Base-by-base conservation (phyloP, 2,797 vertebrate species). In the Chrysocyon brachyurus region DNA sequence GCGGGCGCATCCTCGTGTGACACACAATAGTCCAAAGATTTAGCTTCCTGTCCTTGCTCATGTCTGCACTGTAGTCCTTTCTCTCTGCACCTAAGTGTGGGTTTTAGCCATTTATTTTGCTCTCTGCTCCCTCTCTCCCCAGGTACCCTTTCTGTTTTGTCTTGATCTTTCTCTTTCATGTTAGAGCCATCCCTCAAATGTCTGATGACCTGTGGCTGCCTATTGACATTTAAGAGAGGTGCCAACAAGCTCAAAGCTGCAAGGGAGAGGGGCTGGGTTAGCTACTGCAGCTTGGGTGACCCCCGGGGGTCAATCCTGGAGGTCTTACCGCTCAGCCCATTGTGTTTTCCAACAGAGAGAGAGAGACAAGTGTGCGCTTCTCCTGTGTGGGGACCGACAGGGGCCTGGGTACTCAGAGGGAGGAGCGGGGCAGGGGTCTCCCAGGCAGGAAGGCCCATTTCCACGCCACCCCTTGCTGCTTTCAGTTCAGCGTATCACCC, bases 301-400 rank as follows among this genome's bases (percentile, higher is more conserved):
- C 19, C 33, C 14, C 26, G 16, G 46, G 7, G 5, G 24, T 46
- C 36, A 17, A 24, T 15, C 59, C 8, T 17, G 24, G 28, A 28
- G 21, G 31, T 33, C 33, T 83, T 46, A 57, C 24, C 19, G 70
- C 66, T 72, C 31, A 52, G 64, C 9, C 12, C 10, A 4, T 5
- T 28, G 31, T 31, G 57, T 26, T 75, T 82, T 79, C 46, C 59
- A 46, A 46, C 31, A 6, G 8, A 61, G 63, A 56, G 9, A 40
- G 40, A 46, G 40, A 46, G 40, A 46, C 40, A 46, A 46, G 40
- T 46, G 40, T 46, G 40, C 40, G 40, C 40, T 46, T 5, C 9
- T 56, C 4, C 26, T 57, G 6, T 1, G 0, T 0, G 36, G 40
- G 9, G 0, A 40, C 61, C 31, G 3, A 31, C 4, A 3, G 52